phyloP scores from a whole-genome alignment of 2,113 vertebrate genomes.

The Ochotona curzoniae region DNA sequence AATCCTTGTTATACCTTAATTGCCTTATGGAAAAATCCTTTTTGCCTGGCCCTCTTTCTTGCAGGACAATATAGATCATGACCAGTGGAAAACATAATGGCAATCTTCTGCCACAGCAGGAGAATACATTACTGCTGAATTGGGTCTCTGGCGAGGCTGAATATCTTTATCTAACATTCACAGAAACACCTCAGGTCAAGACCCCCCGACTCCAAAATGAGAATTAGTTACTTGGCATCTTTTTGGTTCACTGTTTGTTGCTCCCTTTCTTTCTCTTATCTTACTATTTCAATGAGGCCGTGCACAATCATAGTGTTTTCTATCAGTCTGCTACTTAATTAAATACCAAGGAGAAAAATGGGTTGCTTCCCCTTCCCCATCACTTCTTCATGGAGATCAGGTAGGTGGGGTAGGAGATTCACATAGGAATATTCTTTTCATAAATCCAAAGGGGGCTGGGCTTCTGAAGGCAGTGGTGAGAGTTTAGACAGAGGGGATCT shows the following conservation, averaged over 20 bases:
- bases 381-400: background rate
- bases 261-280: background rate
- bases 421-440: background rate
- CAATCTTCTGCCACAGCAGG: constrained; percentile 74
- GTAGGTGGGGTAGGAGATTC: constrained; percentile 16
- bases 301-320: constrained; percentile 37
- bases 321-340: background rate
- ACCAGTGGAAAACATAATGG: constrained; percentile 82
- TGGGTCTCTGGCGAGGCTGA: constrained; percentile 66
- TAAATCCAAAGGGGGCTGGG: background rate
- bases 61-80: constrained; percentile 73
- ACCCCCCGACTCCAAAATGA: constrained; percentile 58
- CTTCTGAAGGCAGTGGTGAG: background rate
- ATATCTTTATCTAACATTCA: constrained; percentile 82
- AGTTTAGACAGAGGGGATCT: background rate
- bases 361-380: background rate
- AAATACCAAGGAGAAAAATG: background rate
- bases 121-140: constrained; percentile 78
- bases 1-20: constrained; percentile 78
- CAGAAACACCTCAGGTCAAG: constrained; percentile 73
- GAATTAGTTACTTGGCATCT: constrained; percentile 21
- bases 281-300: constrained; percentile 75
- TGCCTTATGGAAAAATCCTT: constrained; percentile 70
- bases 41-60: constrained; percentile 76
- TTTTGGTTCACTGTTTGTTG: background rate